phyloP scores from a whole-genome alignment of 1,140 invertebrate genomes.

The Akabosia matsudoensis region DNA sequence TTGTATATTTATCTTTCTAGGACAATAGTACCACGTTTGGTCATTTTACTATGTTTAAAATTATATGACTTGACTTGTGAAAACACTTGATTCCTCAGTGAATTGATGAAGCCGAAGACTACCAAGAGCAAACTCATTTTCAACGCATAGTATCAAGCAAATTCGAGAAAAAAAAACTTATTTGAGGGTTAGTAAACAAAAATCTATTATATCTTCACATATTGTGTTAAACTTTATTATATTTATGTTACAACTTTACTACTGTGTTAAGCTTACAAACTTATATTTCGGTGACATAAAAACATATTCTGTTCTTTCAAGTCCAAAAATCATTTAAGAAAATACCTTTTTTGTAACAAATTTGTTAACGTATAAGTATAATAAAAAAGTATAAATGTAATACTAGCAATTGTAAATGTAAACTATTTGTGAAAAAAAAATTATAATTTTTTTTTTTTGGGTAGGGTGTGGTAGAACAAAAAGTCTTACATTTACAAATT shows the following conservation, averaged over 20 bases:
- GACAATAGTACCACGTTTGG: conserved; percentile 3
- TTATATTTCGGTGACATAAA: not conserved
- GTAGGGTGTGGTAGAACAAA: not conserved
- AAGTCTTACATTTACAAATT: not conserved
- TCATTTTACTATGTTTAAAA: conserved; percentile 10
- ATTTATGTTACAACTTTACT: not conserved
- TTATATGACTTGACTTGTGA: conserved; percentile 11
- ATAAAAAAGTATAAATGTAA: not conserved
- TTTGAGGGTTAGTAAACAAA: not conserved
- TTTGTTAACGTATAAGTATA: not conserved
- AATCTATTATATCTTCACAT: too few species aligned
- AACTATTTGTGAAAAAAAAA: not conserved
- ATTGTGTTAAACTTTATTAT: too few species aligned
- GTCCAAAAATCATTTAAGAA: too few species aligned
- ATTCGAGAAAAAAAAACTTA: not conserved
- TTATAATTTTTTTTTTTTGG: too few species aligned
- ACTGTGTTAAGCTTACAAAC: not conserved
- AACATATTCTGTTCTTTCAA: not conserved
- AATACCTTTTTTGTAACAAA: too few species aligned
- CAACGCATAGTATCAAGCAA: not conserved
- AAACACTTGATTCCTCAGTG: not conserved
- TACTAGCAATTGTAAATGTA: not conserved
- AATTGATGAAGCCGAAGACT: not conserved
- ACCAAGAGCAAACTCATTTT: not conserved
- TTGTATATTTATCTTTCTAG: conserved; percentile 13